Evolutionary conservation across 2,888 invertebrate genomes (phyloP).

Genomic region (Drosophila siamana): DNA sequence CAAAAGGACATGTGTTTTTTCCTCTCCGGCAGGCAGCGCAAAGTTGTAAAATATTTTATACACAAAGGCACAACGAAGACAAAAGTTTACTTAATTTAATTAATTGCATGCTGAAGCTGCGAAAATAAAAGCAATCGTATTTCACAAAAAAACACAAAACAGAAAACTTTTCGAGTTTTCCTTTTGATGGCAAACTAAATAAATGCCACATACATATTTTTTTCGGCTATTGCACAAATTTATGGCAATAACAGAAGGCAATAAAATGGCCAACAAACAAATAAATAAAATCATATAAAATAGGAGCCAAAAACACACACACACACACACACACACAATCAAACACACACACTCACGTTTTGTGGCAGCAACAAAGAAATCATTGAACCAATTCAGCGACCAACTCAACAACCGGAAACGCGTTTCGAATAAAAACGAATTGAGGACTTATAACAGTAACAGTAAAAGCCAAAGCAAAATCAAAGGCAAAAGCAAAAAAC

Average conservation of each 20-base stretch:
- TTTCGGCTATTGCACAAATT: constrained; percentile 47
- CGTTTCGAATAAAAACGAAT: constrained; percentile 81
- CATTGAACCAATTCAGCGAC: constrained; percentile 82
- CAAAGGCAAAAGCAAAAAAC: constrained; percentile 30
- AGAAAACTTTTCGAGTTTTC: constrained; percentile 15
- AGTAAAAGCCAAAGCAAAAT: constrained; percentile 52
- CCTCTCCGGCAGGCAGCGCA: constrained; percentile 11
- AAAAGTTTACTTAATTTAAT: constrained; percentile 58
- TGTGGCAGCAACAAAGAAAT: constrained; percentile 70
- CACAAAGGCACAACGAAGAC: constrained; percentile 46
- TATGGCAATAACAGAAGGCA: constrained; percentile 54
- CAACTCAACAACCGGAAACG: constrained; percentile 82
- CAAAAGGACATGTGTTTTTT: constrained; percentile 48
- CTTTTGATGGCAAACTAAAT: constrained; percentile 60
- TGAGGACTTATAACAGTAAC: constrained; percentile 75
- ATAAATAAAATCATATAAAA: constrained; percentile 61
- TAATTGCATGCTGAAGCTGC: constrained; percentile 46
- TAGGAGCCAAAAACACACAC: constrained; percentile 30
- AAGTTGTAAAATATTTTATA: constrained; percentile 40
- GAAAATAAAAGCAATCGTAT: constrained; percentile 30
- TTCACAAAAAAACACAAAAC: background rate
- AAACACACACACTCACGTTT: background rate
- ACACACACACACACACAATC: no score
- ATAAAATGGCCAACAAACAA: constrained; percentile 46
- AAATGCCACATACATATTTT: constrained; percentile 60